Percentiles rank a stretch among this genome's conserved stretches.
Evolutionary conservation across 1,140 invertebrate genomes (phyloP).

Genomic region (Dufourea novaeangliae): DNA sequence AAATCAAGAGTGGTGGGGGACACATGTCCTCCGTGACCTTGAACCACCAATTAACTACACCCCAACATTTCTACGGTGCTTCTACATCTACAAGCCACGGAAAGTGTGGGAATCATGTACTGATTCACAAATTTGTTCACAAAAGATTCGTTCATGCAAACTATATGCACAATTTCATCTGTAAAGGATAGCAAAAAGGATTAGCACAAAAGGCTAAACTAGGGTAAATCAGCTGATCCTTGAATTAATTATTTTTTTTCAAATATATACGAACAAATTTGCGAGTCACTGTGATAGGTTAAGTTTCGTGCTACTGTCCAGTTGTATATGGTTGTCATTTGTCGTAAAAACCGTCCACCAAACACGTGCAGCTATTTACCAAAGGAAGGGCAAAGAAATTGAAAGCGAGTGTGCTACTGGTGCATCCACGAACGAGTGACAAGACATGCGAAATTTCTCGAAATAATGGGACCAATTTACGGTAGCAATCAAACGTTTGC

Average conservation of each 20-base stretch:
- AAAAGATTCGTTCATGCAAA: no score
- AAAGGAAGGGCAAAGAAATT: conserved; percentile 47
- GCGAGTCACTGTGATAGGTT: neutral
- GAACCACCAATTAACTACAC: neutral
- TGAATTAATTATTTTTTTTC: no score
- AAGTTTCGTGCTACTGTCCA: conserved; percentile 69
- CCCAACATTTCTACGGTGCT: neutral
- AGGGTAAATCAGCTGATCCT: no score
- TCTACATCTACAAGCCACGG: neutral
- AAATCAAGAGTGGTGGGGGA: neutral
- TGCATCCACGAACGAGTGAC: conserved; percentile 40
- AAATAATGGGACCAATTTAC: neutral
- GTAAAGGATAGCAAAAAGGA: no score
- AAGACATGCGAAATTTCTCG: conserved; percentile 37
- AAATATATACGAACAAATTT: neutral
- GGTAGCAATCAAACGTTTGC: neutral
- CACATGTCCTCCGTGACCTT: neutral
- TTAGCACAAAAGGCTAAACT: no score
- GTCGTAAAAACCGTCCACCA: conserved; percentile 62
- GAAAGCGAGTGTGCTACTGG: conserved; percentile 37
- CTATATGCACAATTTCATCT: no score
- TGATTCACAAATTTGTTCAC: neutral
- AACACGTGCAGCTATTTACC: conserved; percentile 41
- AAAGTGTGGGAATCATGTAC: neutral
- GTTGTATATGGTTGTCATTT: conserved; percentile 65